Evolutionary conservation across 2,888 invertebrate species (phyloP).

Genomic region (Hymenopus coronatus): DNA sequence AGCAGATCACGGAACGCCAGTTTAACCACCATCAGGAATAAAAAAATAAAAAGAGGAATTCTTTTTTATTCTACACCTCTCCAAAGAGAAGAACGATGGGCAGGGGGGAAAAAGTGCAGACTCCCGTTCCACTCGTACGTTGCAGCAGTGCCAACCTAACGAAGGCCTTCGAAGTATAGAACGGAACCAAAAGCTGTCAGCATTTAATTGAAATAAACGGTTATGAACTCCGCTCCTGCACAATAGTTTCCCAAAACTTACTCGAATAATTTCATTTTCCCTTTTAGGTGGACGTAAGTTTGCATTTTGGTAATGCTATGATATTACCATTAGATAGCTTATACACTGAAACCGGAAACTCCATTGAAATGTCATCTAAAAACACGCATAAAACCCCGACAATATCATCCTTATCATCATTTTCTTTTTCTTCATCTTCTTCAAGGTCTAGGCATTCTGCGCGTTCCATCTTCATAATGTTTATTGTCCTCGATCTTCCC

Average conservation of each 20-base stretch:
- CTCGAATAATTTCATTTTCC: too few species aligned
- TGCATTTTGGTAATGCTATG: too few species aligned
- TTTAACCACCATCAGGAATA: not conserved
- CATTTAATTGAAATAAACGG: not conserved
- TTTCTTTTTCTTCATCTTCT: too few species aligned
- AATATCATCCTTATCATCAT: too few species aligned
- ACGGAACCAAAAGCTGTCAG: not conserved
- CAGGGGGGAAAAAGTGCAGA: not conserved
- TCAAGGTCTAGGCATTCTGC: too few species aligned
- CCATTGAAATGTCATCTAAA: too few species aligned
- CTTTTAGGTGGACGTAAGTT: too few species aligned
- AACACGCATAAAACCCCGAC: too few species aligned
- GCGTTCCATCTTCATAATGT: too few species aligned
- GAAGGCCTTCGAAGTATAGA: not conserved
- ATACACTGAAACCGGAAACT: too few species aligned
- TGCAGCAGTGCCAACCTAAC: not conserved
- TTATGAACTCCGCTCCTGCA: not conserved
- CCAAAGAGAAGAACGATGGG: not conserved
- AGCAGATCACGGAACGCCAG: not conserved
- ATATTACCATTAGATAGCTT: too few species aligned
- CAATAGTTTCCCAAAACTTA: not conserved
- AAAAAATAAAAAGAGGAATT: not conserved
- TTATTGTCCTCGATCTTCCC: too few species aligned
- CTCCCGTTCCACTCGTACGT: not conserved
- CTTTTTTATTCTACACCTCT: not conserved